Percentiles rank a stretch among this genome's conserved stretches.
Evolutionary conservation across 64 coral and sea anemone genomes (phyloP).

Genomic region (Porites lutea): DNA sequence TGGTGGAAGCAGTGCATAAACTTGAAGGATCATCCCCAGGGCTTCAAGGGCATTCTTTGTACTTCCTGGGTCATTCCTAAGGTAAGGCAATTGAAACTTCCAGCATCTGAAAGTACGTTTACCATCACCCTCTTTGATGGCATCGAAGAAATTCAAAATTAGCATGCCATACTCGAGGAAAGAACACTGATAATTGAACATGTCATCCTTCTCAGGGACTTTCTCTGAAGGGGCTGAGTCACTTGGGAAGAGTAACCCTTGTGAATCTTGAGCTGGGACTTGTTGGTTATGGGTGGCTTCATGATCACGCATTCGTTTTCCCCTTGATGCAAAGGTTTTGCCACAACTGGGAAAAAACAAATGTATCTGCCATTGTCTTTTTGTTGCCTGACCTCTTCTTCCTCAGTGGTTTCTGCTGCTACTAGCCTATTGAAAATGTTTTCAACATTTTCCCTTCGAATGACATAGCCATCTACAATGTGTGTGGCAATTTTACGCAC

Average conservation of each 20-base stretch:
- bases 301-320: slow-evolving; percentile 65
- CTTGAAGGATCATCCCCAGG: slow-evolving; percentile 69
- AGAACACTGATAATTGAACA: slow-evolving; percentile 82
- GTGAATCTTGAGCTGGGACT: slow-evolving; percentile 6
- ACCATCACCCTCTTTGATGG: slow-evolving; percentile 82
- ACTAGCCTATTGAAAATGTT: slow-evolving; percentile 48
- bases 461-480: slow-evolving; percentile 49
- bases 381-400: slow-evolving; percentile 17
- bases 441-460: slow-evolving; percentile 48
- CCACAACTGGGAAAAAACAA: slow-evolving; percentile 73
- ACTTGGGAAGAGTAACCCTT: slow-evolving; percentile 29
- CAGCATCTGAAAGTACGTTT: slow-evolving; percentile 69
- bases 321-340: slow-evolving; percentile 77
- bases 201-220: slow-evolving; percentile 68
- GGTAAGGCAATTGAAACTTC: slow-evolving; percentile 72
- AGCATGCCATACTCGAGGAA: slow-evolving; percentile 82
- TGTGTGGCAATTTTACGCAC: slow-evolving; percentile 49
- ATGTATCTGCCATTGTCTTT: slow-evolving; percentile 64
- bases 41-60: slow-evolving; percentile 72
- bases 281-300: slow-evolving; percentile 60
- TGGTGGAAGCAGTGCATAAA: slow-evolving; percentile 67
- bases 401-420: slow-evolving; percentile 48
- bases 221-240: slow-evolving; percentile 14
- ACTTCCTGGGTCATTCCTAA: slow-evolving; percentile 58
- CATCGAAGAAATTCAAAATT: slow-evolving; percentile 83